Conservation (phyloP, 2,888 invertebrate genomes). For the Lasioglossum figueresi region DNA sequence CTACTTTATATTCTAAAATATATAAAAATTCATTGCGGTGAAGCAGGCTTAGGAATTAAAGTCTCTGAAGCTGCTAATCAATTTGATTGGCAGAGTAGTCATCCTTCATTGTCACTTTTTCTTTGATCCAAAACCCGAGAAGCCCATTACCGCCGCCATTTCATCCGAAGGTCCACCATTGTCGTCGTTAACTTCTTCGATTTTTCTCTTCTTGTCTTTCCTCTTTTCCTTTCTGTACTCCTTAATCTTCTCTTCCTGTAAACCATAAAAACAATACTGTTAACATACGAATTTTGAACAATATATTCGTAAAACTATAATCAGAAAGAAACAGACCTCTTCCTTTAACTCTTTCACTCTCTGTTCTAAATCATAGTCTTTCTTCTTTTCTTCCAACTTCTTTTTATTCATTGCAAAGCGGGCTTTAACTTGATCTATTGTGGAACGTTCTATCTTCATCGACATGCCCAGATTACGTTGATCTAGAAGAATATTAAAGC, state of each 20-base stretch:
- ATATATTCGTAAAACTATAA: not conserved
- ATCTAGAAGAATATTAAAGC: conserved; percentile 84
- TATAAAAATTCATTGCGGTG: not conserved
- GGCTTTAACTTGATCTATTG: conserved; percentile 96
- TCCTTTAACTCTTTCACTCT: conserved; percentile 96
- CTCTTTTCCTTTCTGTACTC: conserved; percentile 94
- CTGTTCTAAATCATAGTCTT: conserved; percentile 97
- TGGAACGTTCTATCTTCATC: conserved; percentile 98
- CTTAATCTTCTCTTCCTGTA: conserved; percentile 94
- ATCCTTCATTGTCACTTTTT: conserved; percentile 87
- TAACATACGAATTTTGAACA: conserved; percentile 15
- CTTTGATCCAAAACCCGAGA: conserved; percentile 95
- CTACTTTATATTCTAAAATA: not conserved
- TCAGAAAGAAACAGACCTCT: conserved; percentile 86
- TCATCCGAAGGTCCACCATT: conserved; percentile 84
- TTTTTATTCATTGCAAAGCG: conserved; percentile 96
- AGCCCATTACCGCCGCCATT: conserved; percentile 97
- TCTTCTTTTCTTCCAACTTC: conserved; percentile 97
- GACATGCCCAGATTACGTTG: conserved; percentile 99
- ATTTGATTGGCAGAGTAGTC: conserved; percentile 9
- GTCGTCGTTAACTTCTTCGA: conserved; percentile 88
- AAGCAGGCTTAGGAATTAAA: not conserved
- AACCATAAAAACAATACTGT: conserved; percentile 39
- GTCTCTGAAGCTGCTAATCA: not conserved
- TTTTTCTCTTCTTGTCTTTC: conserved; percentile 94